Evolutionary conservation across 1,140 invertebrate genomes (phyloP), one percentile per base, ranked within the genome.

Genomic region (Homarus americanus): DNA sequence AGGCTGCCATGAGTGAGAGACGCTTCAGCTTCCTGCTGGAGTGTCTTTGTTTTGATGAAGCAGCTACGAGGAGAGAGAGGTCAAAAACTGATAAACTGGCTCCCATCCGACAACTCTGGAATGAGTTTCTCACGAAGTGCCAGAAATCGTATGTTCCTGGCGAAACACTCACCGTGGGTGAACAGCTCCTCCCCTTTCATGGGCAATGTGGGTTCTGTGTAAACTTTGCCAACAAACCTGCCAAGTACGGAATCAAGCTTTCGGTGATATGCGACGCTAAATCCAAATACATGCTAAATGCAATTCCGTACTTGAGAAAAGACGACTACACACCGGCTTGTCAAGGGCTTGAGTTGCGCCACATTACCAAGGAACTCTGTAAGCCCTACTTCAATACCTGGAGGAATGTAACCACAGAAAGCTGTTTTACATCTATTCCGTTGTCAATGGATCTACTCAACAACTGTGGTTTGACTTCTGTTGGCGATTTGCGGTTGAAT

Each of bases 361-460:
- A 85, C 32, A 83, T 93, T 15, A 92, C 91, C 1, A 32, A 32
- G 72, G 28, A 75, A 36, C 40, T 93, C 4, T 17, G 78, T 17
- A 79, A 92, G 63, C 76, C 41, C 41, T 82, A 92, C 72, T 63
- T 69, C n/a, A 40, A 83, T 20, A 76, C 82, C 9, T 40, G 84
- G 5, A 7, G 92, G 69, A 90, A 90, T 73, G 36, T 93, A 2
- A 93, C 92, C 2, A 82, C 41, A 20, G 92, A 93, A 66, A 93
- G 93, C 82, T 93, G 87, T 78, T 93, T 93, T 58, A 89, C 92
- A 17, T 75, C 49, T 36, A 80, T 92, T 36, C n/a, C 44, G 5
- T 53, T 93, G 7, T 41, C 73, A 3, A 63, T 53, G 44, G 92
- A 93, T 24, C 49, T 82, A 28, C 75, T 93, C 41, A 15, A 82